Conservation (phyloP, 2,797 vertebrate species). For the Microtus californicus region DNA sequence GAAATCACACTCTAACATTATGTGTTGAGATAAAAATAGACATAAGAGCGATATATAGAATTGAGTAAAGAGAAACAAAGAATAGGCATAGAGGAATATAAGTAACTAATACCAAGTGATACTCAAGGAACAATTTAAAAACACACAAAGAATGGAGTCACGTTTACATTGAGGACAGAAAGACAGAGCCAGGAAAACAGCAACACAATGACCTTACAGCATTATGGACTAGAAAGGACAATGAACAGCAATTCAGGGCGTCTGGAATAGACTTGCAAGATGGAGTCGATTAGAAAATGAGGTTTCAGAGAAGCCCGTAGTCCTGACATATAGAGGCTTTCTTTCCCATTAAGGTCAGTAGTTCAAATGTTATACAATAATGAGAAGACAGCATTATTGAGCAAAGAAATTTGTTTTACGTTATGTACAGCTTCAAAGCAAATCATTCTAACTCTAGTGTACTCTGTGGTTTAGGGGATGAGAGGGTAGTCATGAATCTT, state of each 20-base stretch:
- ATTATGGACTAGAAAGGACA: not conserved
- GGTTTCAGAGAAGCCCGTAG: not conserved
- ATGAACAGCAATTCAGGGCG: not conserved
- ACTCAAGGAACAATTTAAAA: not conserved
- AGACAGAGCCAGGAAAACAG: not conserved
- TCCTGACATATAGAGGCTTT: not conserved
- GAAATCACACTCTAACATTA: not conserved
- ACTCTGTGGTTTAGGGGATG: not conserved
- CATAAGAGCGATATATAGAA: not conserved
- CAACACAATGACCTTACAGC: not conserved
- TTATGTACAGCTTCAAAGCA: not conserved
- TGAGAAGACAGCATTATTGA: conserved; percentile 10
- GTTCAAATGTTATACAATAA: conserved; percentile 39
- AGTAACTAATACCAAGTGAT: not conserved
- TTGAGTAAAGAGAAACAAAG: not conserved
- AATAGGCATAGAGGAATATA: not conserved
- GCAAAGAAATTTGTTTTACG: not conserved
- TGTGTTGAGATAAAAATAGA: not conserved
- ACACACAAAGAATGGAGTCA: not conserved
- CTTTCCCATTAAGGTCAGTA: not conserved
- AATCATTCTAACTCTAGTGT: not conserved
- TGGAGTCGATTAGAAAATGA: not conserved
- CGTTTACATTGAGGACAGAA: not conserved
- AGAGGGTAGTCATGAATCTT: not conserved
- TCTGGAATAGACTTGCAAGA: not conserved